Conservation (phyloP, 2,888 invertebrate genomes). For the Calameuta pallipes region DNA sequence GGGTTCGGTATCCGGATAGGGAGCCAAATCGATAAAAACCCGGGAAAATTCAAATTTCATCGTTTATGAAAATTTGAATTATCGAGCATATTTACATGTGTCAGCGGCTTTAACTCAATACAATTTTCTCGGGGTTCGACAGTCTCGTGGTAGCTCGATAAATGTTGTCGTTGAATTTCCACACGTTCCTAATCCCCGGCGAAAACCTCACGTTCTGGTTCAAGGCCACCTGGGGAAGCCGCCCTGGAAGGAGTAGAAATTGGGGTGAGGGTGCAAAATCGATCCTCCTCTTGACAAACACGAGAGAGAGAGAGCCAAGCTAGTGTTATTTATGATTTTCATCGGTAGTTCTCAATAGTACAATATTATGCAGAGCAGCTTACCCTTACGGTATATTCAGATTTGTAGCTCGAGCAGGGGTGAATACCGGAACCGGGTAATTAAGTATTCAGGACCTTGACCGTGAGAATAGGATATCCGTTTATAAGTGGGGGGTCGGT, state of each 20-base stretch:
- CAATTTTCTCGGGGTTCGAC: not conserved
- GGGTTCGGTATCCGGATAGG: too few species aligned
- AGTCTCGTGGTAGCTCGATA: not conserved
- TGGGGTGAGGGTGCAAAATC: not conserved
- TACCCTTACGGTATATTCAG: not conserved
- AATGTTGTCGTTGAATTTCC: not conserved
- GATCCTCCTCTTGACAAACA: not conserved
- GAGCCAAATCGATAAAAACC: not conserved
- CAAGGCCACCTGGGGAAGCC: not conserved
- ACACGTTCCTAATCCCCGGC: not conserved
- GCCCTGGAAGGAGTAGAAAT: not conserved
- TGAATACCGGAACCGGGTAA: not conserved
- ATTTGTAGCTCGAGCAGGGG: not conserved
- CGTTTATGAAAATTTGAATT: not conserved
- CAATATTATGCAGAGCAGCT: not conserved
- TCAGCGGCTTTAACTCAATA: not conserved
- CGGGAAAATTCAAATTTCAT: not conserved
- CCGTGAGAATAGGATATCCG: not conserved
- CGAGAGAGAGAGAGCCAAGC: not conserved
- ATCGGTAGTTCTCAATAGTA: not conserved
- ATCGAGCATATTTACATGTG: not conserved
- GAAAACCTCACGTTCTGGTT: not conserved
- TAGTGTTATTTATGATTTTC: not conserved
- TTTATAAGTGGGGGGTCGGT: not conserved
- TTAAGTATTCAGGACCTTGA: not conserved